Evolutionary conservation across 1,140 invertebrate genomes (phyloP), one percentile per base, ranked within the genome.

Genomic region (Portunus trituberculatus): DNA sequence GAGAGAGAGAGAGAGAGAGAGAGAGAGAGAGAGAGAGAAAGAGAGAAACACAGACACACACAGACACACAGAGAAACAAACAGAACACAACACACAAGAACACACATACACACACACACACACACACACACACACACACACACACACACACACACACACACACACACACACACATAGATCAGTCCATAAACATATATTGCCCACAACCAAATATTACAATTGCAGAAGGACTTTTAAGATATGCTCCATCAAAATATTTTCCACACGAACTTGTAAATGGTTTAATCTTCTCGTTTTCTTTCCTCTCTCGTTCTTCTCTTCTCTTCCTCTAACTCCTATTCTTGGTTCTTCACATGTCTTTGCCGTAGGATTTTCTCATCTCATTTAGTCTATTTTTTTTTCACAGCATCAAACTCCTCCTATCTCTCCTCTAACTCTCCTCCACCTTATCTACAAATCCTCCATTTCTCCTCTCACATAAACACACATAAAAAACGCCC

Each of bases 91-190:
- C n/a, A n/a, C n/a, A n/a, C n/a, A n/a, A n/a, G n/a, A n/a, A 89
- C 29, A 45, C 4, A 45, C 29, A 45, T 31, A 89, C n/a, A 89
- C 12, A 31, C 0, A 45, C 87, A 31, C 87, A 45, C 87, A 31
- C 12, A 45, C 87, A 45, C 29, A 0, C 25, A 25, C 29, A 14
- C 39, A 59, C 95, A 96, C 96, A 99, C 98, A 89, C 12, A 89
- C 29, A 45, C 4, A 45, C 29, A 45, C 87, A 89, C n/a, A 89
- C 12, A 31, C 0, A 45, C 87, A 31, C 87, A 45, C 87, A 31
- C 12, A 45, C 87, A 45, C 29, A 0, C 25, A 25, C 29, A 14
- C 39, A 59, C 95, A n/a, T n/a, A n/a, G n/a, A n/a, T n/a, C n/a
- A n/a, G n/a, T n/a, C n/a, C n/a, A n/a, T n/a, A n/a, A n/a, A n/a